Conservation (phyloP, 1,140 invertebrate genomes). For the Diuraphis noxia region DNA sequence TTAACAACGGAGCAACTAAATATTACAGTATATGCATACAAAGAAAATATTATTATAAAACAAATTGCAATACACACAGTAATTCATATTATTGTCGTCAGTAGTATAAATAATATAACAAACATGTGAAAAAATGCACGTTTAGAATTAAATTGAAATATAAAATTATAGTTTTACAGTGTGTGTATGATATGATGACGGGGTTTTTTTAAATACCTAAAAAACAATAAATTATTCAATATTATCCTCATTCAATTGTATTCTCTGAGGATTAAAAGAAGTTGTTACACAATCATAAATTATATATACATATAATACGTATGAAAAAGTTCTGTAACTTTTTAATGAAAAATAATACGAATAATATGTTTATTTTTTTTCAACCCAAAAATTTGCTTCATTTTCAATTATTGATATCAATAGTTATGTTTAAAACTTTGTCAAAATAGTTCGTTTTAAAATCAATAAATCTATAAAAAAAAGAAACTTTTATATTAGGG, state of each 20-base stretch:
- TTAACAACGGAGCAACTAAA: too few species aligned
- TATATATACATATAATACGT: not conserved
- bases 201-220: not conserved
- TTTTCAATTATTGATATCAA: not conserved
- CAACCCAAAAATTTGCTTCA: too few species aligned
- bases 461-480: not conserved
- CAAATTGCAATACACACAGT: not conserved
- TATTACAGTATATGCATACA: too few species aligned
- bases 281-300: not conserved
- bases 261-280: not conserved
- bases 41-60: too few species aligned
- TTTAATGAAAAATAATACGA: not conserved
- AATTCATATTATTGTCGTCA: not conserved
- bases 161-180: not conserved
- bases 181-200: not conserved
- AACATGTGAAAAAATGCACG: not conserved
- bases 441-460: not conserved
- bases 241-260: not conserved
- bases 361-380: not conserved
- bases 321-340: constrained; percentile 3
- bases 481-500: too few species aligned
- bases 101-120: not conserved
- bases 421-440: not conserved
- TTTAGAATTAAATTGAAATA: not conserved
- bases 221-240: constrained; percentile 9